A percentile compares a stretch with the other conserved stretches of the same genome.
phyloP scores from a whole-genome alignment of 2,797 vertebrate species.

The Pygocentrus nattereri region DNA sequence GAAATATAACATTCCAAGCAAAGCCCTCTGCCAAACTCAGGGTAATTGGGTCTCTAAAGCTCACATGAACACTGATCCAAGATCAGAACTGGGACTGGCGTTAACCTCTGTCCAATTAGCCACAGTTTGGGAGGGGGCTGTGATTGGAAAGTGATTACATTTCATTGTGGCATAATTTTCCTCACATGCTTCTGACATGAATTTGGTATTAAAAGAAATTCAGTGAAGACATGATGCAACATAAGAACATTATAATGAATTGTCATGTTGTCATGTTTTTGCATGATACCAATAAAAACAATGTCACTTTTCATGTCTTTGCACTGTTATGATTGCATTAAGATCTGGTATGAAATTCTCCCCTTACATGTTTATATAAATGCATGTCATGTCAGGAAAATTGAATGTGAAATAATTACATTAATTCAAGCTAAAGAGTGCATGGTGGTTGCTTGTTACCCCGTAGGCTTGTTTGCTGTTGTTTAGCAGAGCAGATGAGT shows the following conservation, averaged over 20 bases:
- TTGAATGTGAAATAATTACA: too few species aligned
- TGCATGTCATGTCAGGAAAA: background rate
- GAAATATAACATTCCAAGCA: too few species aligned
- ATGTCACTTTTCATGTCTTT: background rate
- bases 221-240: background rate
- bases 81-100: background rate
- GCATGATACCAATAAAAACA: background rate
- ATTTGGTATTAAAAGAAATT: background rate
- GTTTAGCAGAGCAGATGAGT: conserved; percentile 89
- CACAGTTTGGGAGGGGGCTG: background rate
- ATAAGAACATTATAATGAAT: background rate
- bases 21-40: background rate
- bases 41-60: background rate
- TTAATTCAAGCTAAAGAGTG: background rate
- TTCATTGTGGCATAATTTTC: background rate
- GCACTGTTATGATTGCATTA: background rate
- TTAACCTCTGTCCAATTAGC: background rate
- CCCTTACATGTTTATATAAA: background rate
- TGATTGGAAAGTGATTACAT: background rate
- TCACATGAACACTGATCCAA: background rate
- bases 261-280: background rate
- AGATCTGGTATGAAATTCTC: background rate
- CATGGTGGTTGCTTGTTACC: conserved; percentile 64
- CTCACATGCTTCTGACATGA: too few species aligned
- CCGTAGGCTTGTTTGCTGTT: conserved; percentile 87